phyloP scores from a whole-genome alignment of 2,113 vertebrate genomes.

The Ailuropoda melanoleuca region DNA sequence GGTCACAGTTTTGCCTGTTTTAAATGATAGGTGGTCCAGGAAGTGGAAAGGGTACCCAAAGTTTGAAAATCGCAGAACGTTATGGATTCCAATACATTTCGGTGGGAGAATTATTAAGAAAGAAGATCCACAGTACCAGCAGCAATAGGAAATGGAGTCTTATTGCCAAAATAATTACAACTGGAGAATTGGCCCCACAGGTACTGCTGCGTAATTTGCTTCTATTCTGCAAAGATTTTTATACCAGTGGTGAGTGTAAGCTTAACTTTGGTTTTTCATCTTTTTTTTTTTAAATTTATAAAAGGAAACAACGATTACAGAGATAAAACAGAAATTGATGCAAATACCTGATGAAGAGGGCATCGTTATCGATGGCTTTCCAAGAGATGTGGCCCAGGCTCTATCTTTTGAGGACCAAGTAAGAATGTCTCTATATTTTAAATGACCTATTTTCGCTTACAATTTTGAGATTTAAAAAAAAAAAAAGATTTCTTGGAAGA shows the following conservation, averaged over 20 bases:
- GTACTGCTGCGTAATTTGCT: constrained; percentile 80
- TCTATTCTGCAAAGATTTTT: not conserved
- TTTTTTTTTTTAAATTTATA: constrained; percentile 63
- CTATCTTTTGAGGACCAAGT: constrained; percentile 99
- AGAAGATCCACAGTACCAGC: constrained; percentile 97
- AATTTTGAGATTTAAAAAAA: not conserved
- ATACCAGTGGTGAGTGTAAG: not conserved
- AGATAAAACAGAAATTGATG: constrained; percentile 99
- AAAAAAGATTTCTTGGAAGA: constrained; percentile 61
- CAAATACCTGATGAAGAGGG: constrained; percentile 96
- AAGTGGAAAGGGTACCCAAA: constrained; percentile 98
- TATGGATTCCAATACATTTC: constrained; percentile 98
- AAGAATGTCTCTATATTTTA: constrained; percentile 80
- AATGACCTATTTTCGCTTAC: constrained; percentile 55
- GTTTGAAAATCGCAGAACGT: constrained; percentile 97
- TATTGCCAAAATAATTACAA: constrained; percentile 99
- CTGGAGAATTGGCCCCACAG: constrained; percentile 98
- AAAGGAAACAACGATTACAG: constrained; percentile 99
- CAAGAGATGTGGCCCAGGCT: constrained; percentile 96
- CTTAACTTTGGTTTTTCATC: constrained; percentile 5
- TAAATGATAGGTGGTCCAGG: constrained; percentile 93
- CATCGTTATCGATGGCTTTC: constrained; percentile 98
- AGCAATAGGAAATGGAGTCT: constrained; percentile 99
- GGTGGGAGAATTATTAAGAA: constrained; percentile 95
- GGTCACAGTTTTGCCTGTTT: constrained; percentile 42